A percentile compares a stretch with the other conserved stretches of the same genome.
phyloP scores from a whole-genome alignment of 1,140 invertebrate species.

The Cotesia typhae region DNA sequence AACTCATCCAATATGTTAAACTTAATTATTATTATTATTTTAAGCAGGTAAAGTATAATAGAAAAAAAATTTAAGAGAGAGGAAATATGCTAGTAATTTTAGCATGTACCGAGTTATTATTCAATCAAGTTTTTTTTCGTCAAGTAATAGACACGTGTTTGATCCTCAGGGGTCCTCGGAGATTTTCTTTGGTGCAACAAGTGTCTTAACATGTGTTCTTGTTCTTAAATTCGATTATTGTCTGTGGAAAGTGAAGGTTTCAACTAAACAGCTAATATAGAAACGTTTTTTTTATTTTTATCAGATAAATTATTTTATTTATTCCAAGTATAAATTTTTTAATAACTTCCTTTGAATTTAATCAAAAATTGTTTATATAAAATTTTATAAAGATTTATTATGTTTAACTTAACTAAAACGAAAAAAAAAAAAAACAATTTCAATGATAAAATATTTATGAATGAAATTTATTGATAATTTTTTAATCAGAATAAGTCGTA shows the following conservation, averaged over 20 bases:
- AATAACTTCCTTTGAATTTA: no score
- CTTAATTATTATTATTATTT: background rate
- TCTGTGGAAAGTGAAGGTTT: no score
- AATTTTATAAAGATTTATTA: no score
- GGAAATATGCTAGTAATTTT: background rate
- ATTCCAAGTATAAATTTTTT: no score
- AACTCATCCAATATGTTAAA: background rate
- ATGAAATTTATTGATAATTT: background rate
- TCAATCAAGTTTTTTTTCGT: constrained; percentile 1
- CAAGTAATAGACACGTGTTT: constrained; percentile 52
- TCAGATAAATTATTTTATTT: no score
- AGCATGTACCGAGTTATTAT: background rate
- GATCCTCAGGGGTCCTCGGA: constrained; percentile 50
- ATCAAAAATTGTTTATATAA: no score
- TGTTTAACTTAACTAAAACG: no score
- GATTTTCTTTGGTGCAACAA: constrained; percentile 57
- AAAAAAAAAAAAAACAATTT: no score
- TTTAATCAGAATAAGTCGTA: constrained; percentile 3
- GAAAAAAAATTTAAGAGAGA: no score
- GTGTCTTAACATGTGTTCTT: constrained; percentile 55
- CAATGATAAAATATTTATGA: background rate
- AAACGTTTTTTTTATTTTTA: no score
- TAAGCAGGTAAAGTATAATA: background rate
- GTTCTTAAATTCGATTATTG: constrained; percentile 16
- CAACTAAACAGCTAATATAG: no score